Evolutionary conservation across 2,888 invertebrate genomes (phyloP).

Genomic region (Chouioia cunea): DNA sequence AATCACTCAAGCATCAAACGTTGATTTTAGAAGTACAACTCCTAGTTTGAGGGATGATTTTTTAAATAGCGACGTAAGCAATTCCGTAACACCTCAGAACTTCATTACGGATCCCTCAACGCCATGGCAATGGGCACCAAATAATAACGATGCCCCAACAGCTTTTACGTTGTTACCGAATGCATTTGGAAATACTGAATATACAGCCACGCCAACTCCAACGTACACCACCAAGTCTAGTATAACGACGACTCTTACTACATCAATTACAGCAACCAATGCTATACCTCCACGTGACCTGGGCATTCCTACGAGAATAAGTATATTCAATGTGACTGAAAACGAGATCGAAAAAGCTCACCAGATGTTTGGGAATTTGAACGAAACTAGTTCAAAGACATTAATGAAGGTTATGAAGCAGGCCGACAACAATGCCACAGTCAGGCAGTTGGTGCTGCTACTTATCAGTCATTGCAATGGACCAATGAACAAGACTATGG

Average conservation of each 20-base stretch:
- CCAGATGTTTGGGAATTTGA: constrained; percentile 81
- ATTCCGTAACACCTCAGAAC: constrained; percentile 58
- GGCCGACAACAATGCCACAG: constrained; percentile 82
- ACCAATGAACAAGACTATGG: constrained; percentile 78
- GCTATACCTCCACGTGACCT: constrained; percentile 36
- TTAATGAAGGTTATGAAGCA: constrained; percentile 86
- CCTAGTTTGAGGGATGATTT: constrained; percentile 49
- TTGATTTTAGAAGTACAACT: constrained; percentile 51
- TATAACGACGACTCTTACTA: constrained; percentile 61
- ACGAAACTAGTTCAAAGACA: constrained; percentile 80
- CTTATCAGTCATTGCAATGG: constrained; percentile 83
- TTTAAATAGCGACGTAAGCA: constrained; percentile 55
- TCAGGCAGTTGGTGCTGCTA: constrained; percentile 79
- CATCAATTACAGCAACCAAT: constrained; percentile 57
- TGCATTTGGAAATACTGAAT: constrained; percentile 52
- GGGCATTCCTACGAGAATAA: constrained; percentile 58
- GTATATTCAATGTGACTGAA: constrained; percentile 74
- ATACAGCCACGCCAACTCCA: constrained; percentile 59
- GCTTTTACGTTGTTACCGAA: constrained; percentile 62
- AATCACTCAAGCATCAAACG: constrained; percentile 49
- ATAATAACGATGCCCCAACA: constrained; percentile 61
- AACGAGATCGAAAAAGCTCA: constrained; percentile 79
- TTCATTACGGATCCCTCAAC: constrained; percentile 60
- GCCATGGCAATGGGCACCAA: constrained; percentile 58
- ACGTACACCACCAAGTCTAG: constrained; percentile 60